phyloP scores from a whole-genome alignment of 2,113 vertebrate species.

The Gymnarchus niloticus region DNA sequence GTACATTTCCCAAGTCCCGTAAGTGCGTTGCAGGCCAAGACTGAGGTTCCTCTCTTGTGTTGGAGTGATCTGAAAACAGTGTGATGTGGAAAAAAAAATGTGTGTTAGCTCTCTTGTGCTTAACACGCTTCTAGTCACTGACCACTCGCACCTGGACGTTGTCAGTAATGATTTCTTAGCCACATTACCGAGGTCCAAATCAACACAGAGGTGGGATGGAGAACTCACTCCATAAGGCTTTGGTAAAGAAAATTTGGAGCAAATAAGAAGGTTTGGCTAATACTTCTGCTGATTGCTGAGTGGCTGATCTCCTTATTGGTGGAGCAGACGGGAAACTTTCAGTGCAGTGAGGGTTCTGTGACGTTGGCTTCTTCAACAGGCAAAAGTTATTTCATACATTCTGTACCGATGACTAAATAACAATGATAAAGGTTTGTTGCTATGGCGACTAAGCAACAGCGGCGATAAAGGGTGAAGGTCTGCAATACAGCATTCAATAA shows the following conservation, averaged over 20 bases:
- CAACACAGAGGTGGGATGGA: conserved; percentile 46
- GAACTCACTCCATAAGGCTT: conserved; percentile 54
- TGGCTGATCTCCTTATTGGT: conserved; percentile 56
- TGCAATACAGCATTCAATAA: conserved; percentile 69
- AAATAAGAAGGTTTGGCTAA: conserved; percentile 44
- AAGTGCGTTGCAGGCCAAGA: background rate
- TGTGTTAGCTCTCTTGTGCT: conserved; percentile 24
- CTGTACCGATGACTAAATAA: conserved; percentile 26
- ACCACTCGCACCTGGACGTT: conserved; percentile 50
- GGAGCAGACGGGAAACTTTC: conserved; percentile 40
- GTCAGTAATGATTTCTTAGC: conserved; percentile 56
- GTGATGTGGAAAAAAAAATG: background rate
- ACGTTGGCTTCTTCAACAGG: conserved; percentile 23
- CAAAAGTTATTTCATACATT: conserved; percentile 17
- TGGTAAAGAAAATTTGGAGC: conserved; percentile 34
- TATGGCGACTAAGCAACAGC: conserved; percentile 75
- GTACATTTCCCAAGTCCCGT: background rate
- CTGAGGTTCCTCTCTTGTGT: background rate
- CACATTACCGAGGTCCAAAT: conserved; percentile 37
- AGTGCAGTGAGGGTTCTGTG: conserved; percentile 2
- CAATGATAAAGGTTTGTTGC: conserved; percentile 58
- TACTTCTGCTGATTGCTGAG: conserved; percentile 57
- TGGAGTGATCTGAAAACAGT: conserved; percentile 3
- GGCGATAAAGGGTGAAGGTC: conserved; percentile 72
- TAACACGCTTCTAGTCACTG: conserved; percentile 27